phyloP scores from a whole-genome alignment of 2,888 invertebrate species.

The Xiphydria camelus region DNA sequence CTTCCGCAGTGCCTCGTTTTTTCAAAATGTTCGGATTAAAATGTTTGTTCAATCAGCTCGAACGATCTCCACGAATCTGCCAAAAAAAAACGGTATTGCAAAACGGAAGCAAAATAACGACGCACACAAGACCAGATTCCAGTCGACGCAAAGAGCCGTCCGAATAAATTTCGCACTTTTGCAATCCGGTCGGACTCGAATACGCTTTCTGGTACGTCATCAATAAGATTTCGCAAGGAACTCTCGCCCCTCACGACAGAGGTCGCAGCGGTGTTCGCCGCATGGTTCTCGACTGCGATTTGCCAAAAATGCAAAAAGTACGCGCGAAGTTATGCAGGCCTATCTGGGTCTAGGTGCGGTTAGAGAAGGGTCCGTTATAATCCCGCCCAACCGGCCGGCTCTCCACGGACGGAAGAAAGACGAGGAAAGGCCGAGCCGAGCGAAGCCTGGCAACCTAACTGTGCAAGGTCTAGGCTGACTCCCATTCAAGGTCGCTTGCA shows the following conservation, averaged over 20 bases:
- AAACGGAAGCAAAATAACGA: no score
- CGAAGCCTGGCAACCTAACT: neutral
- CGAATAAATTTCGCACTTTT: no score
- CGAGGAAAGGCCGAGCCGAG: neutral
- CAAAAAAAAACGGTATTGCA: no score
- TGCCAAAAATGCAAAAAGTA: conserved; percentile 23
- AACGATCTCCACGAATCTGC: no score
- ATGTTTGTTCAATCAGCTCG: no score
- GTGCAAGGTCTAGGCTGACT: conserved; percentile 53
- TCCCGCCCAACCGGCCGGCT: conserved; percentile 29
- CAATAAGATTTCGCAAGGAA: no score
- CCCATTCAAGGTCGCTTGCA: conserved; percentile 49
- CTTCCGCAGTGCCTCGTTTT: no score
- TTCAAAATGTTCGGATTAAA: no score
- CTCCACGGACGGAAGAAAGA: neutral
- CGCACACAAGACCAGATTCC: no score
- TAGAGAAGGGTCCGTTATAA: conserved; percentile 43
- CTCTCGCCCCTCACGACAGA: conserved; percentile 27
- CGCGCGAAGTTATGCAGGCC: conserved; percentile 30
- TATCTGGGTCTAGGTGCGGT: conserved; percentile 49
- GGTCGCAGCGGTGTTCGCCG: conserved; percentile 25
- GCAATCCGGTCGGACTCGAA: no score
- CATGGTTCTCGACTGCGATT: conserved; percentile 6
- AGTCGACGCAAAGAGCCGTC: no score
- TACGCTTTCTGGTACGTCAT: no score